Percentiles rank a stretch among this genome's conserved stretches.
These are phyloP conservation scores for Lynx canadensis DNA, from an alignment of 2,113 vertebrate species.

Conservation along the genomic window DNA sequence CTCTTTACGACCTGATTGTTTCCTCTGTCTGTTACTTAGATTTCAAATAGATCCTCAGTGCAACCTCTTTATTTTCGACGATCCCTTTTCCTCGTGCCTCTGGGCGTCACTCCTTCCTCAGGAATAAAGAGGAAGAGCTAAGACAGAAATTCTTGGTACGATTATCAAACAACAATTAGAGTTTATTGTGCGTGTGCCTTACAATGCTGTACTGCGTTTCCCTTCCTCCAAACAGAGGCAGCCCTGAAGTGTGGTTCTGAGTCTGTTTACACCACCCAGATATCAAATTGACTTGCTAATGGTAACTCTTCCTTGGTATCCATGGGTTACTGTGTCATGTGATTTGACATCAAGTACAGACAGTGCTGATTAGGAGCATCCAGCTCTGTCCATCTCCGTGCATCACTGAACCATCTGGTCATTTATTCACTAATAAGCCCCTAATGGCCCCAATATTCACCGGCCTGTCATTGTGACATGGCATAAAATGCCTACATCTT, in stretches of 20 bases:
- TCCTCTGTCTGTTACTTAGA: constrained; percentile 38
- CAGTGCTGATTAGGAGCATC: constrained; percentile 99
- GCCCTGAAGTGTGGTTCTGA: constrained; percentile 89
- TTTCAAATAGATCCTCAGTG: constrained; percentile 60
- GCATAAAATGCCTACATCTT: constrained; percentile 99
- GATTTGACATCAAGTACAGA: constrained; percentile 99
- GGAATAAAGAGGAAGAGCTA: constrained; percentile 71
- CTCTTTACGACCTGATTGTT: not conserved
- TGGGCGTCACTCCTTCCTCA: constrained; percentile 51
- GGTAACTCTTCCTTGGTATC: constrained; percentile 99
- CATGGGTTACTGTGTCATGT: constrained; percentile 99
- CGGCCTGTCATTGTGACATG: constrained; percentile 99
- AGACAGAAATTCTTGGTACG: constrained; percentile 81
- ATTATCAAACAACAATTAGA: constrained; percentile 83
- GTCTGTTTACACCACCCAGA: constrained; percentile 98
- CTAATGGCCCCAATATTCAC: constrained; percentile 99
- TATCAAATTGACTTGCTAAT: constrained; percentile 99
- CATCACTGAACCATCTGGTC: constrained; percentile 99
- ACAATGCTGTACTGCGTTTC: constrained; percentile 85
- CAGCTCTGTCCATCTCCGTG: constrained; percentile 99
- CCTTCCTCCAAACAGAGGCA: constrained; percentile 86
- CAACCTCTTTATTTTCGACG: constrained; percentile 72
- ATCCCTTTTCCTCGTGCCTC: constrained; percentile 64
- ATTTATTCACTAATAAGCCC: constrained; percentile 99
- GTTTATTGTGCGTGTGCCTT: constrained; percentile 78